These are phyloP conservation scores for Arenicola marina DNA, from an alignment of 2,888 invertebrate species.

Conservation along the genomic window DNA sequence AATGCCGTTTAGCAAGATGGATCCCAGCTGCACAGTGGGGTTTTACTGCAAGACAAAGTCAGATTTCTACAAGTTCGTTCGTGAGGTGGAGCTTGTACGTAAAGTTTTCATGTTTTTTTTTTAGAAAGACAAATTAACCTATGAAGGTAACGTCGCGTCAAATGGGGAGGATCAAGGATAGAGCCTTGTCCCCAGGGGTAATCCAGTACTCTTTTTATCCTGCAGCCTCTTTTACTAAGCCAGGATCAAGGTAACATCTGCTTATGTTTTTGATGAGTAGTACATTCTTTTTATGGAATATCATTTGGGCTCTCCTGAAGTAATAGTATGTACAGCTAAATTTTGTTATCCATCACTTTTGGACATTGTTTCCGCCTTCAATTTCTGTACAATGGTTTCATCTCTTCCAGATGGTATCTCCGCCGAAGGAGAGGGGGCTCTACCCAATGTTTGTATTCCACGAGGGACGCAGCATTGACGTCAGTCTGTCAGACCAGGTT, in stretches of 20 bases:
- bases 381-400: no score
- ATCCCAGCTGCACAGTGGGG: slow-evolving; percentile 89
- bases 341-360: not conserved
- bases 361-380: no score
- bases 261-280: not conserved
- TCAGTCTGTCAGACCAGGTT: slow-evolving; percentile 3
- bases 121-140: no score
- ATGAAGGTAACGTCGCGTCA: no score
- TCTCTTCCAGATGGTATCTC: slow-evolving; percentile 38
- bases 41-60: slow-evolving; percentile 73
- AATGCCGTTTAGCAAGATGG: slow-evolving; percentile 82
- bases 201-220: no score
- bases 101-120: no score
- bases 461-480: slow-evolving; percentile 65
- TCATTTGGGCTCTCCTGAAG: not conserved
- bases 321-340: not conserved
- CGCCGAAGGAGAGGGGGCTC: slow-evolving; percentile 65
- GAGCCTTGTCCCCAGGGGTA: no score
- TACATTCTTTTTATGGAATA: not conserved
- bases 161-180: no score
- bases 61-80: slow-evolving; percentile 74
- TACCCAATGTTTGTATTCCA: slow-evolving; percentile 85
- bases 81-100: not conserved
- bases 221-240: no score
- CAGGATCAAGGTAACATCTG: no score